Conservation (phyloP, 2,888 invertebrate genomes). For the Girardia tigrina region DNA sequence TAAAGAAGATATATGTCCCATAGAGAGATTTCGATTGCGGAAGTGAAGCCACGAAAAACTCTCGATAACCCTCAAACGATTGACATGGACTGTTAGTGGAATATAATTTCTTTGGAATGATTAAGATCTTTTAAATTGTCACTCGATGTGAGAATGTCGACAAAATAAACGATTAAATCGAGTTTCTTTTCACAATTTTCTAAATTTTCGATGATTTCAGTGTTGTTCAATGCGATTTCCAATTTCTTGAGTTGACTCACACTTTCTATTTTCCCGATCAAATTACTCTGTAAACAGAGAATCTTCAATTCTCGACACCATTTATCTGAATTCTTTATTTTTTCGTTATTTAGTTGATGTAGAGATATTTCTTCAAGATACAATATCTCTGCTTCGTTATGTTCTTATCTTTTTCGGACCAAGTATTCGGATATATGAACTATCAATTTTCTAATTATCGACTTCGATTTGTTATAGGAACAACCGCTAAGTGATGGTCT, state of each 20-base stretch:
- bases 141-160: constrained; percentile 69
- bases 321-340: constrained; percentile 71
- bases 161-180: constrained; percentile 80
- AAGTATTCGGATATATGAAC: constrained; percentile 72
- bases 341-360: constrained; percentile 82
- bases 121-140: constrained; percentile 59
- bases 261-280: constrained; percentile 80
- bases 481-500: too few relatives aligned
- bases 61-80: too few relatives aligned
- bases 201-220: constrained; percentile 75
- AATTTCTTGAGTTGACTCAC: constrained; percentile 69
- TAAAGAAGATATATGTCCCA: too few relatives aligned
- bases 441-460: too few relatives aligned
- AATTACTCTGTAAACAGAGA: constrained; percentile 72
- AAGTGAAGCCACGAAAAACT: too few relatives aligned
- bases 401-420: constrained; percentile 76
- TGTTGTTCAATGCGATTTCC: constrained; percentile 72
- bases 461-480: too few relatives aligned
- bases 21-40: too few relatives aligned
- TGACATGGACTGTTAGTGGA: too few relatives aligned
- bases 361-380: constrained; percentile 78
- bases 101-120: constrained; percentile 57
- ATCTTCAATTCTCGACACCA: constrained; percentile 79
- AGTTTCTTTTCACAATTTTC: constrained; percentile 65
- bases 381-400: constrained; percentile 74